Evolutionary conservation across 2,797 vertebrate species (phyloP), one percentile per base, ranked within the genome.

Genomic region (Onychomys leucogaster): DNA sequence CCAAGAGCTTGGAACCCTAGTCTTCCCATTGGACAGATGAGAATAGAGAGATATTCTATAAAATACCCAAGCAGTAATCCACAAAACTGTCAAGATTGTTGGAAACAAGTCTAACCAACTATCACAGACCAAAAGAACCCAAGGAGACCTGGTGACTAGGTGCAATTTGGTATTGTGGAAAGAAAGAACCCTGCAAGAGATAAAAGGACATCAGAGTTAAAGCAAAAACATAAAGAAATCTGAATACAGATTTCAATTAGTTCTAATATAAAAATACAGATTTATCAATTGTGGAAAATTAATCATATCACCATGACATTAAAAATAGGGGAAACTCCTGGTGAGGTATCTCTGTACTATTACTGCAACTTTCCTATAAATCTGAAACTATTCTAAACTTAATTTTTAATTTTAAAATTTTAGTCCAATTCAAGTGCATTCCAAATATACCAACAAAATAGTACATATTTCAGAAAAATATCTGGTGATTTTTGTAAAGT

Each of bases 391-490:
- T 41, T 88, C 59, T 55, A 83, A 82, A 96, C 86, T 84, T 63
- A 25, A 78, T 81, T 78, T 7, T 67, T 46, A 76, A 49, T 73
- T 95, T 93, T 71, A 17, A 89, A 93, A 90, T 63, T 86, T 55
- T 34, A 19, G 5, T 90, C 17, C 14, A 84, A 76, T 65, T 8
- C 1, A 90, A 61, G 37, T 95, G 41, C 43, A 78, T 37, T 5
- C 5, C 37, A 92, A 96, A 96, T 29, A 89, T 21, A 89, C 8
- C 65, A 55, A 86, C 55, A 27, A n/a, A n/a, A 95, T 90, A 94
- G 43, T 19, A 43, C 4, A 32, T 43, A 9, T 77, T 91, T 95
- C 11, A n/a, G 16, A 2, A 89, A 77, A 81, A 89, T 12, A 85
- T 69, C 7, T 63, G 71, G 25, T 83, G 6, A 86, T 89, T 96